Evolutionary conservation across 1,140 invertebrate species (phyloP).

Genomic region (Armadillidium nasatum): DNA sequence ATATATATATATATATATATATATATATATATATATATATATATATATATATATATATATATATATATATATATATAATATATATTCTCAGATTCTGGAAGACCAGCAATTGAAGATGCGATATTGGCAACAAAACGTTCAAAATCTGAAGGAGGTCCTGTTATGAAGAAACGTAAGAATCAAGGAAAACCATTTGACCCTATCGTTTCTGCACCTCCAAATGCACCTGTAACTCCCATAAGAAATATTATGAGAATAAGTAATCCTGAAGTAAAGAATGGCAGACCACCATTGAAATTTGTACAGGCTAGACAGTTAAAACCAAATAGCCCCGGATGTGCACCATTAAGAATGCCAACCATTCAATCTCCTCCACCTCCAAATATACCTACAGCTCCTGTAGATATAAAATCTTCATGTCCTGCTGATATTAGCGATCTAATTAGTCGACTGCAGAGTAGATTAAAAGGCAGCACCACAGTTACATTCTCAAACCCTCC

Average conservation of each 20-base stretch:
- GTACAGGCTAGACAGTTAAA: too few species aligned
- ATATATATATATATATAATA: too few species aligned
- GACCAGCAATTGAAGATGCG: neutral
- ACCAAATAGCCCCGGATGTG: neutral
- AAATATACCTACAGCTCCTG: neutral
- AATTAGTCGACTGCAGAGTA: neutral
- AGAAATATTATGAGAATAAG: neutral
- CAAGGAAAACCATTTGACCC: neutral
- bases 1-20: too few species aligned
- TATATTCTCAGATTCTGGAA: neutral
- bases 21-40: too few species aligned
- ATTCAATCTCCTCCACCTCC: neutral
- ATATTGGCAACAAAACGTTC: neutral
- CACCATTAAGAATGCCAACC: neutral
- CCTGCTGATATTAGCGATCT: neutral
- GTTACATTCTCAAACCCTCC: neutral
- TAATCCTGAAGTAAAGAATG: neutral
- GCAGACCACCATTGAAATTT: neutral
- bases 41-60: too few species aligned
- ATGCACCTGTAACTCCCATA: neutral
- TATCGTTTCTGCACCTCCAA: neutral
- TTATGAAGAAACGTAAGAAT: neutral
- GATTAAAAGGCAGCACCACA: neutral
- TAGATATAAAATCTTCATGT: neutral
- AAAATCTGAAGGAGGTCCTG: neutral